A percentile compares a stretch with the other conserved stretches of the same genome.
phyloP scores from a whole-genome alignment of 2,888 invertebrate species.

The Pandemis heparana region DNA sequence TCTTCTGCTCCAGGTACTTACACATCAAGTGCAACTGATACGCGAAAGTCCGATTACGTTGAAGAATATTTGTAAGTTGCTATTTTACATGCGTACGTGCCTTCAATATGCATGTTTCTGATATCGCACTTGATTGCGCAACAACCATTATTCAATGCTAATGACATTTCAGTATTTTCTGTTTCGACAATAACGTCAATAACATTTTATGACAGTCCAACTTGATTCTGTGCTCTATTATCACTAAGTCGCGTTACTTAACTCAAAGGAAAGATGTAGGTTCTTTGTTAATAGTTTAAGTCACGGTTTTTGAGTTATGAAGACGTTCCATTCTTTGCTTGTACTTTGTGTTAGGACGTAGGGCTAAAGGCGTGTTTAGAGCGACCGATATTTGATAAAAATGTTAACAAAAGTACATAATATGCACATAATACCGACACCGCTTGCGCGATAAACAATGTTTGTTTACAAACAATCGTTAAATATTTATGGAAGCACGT shows the following conservation, averaged over 20 bases:
- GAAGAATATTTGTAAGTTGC: slow-evolving; percentile 27
- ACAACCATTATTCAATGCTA: not conserved
- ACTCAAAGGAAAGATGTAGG: slow-evolving; percentile 27
- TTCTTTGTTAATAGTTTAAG: slow-evolving; percentile 44
- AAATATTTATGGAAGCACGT: slow-evolving; percentile 4
- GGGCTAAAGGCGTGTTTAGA: slow-evolving; percentile 42
- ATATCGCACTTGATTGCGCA: not conserved
- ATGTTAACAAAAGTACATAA: not conserved
- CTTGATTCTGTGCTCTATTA: slow-evolving; percentile 28
- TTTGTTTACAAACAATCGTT: not conserved
- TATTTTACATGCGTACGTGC: slow-evolving; percentile 6
- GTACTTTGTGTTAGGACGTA: slow-evolving; percentile 50
- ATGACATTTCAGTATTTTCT: not conserved
- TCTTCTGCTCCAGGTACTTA: slow-evolving; percentile 73
- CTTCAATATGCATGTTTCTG: slow-evolving; percentile 8
- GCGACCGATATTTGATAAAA: slow-evolving; percentile 1
- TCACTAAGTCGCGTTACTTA: slow-evolving; percentile 21
- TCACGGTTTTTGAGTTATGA: slow-evolving; percentile 61
- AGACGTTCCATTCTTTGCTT: slow-evolving; percentile 54
- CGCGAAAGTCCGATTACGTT: slow-evolving; percentile 13
- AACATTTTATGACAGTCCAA: slow-evolving; percentile 7
- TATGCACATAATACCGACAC: not conserved
- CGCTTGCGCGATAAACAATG: not conserved
- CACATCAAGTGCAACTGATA: slow-evolving; percentile 30
- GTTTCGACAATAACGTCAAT: slow-evolving; percentile 6